Conservation (phyloP, 2,888 invertebrate genomes). For the Cheilosia soror region DNA sequence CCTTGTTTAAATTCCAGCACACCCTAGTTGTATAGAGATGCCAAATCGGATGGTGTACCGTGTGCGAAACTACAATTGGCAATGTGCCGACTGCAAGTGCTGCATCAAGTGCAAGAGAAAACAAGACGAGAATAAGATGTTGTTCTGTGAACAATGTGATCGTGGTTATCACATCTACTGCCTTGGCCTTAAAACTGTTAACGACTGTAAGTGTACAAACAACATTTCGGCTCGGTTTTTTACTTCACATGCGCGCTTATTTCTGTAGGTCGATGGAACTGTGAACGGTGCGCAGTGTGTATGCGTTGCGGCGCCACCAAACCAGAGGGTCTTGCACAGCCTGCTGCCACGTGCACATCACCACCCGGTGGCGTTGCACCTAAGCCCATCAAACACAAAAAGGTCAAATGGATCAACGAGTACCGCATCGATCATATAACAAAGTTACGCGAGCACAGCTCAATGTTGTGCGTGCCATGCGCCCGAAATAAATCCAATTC, state of each 20-base stretch:
- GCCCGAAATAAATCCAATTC: slow-evolving; percentile 79
- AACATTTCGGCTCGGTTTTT: not conserved
- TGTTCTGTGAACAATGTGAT: slow-evolving; percentile 97
- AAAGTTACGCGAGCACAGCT: slow-evolving; percentile 82
- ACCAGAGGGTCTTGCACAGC: slow-evolving; percentile 83
- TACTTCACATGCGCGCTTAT: too few relatives aligned
- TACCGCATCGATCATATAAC: slow-evolving; percentile 83
- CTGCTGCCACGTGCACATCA: slow-evolving; percentile 77
- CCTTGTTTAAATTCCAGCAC: slow-evolving; percentile 85
- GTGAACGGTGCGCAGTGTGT: slow-evolving; percentile 90
- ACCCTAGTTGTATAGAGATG: slow-evolving; percentile 95
- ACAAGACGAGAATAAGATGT: slow-evolving; percentile 94
- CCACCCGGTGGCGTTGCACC: slow-evolving; percentile 59
- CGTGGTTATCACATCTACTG: slow-evolving; percentile 97
- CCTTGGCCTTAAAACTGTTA: slow-evolving; percentile 91
- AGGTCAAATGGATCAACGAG: slow-evolving; percentile 83
- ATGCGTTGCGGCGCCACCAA: slow-evolving; percentile 86
- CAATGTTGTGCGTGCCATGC: slow-evolving; percentile 86
- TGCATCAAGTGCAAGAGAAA: slow-evolving; percentile 93
- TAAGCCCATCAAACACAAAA: slow-evolving; percentile 79
- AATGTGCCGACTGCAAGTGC: slow-evolving; percentile 96
- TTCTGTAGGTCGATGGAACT: slow-evolving; percentile 91
- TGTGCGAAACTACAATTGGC: slow-evolving; percentile 95
- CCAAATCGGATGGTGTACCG: slow-evolving; percentile 92
- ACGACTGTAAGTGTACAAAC: slow-evolving; percentile 86